Conservation (phyloP, 2,888 invertebrate species). For the Lottia gigantea region DNA sequence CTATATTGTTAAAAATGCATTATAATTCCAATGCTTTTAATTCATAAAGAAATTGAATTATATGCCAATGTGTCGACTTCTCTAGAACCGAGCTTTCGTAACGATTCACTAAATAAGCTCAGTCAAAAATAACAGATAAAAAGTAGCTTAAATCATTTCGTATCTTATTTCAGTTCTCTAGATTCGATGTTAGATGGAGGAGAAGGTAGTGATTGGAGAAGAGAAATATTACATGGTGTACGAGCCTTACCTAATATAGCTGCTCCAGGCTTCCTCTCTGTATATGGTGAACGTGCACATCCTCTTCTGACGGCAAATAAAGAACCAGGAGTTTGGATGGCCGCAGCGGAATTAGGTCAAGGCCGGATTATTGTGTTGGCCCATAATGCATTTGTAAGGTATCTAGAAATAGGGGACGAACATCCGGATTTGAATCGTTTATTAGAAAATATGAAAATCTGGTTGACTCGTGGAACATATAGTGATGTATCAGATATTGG, state of each 20-base stretch:
- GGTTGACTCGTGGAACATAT: slow-evolving; percentile 3
- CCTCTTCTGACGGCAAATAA: background rate
- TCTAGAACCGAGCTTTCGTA: too few species aligned
- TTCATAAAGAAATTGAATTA: too few species aligned
- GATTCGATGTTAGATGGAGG: background rate
- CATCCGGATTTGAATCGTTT: background rate
- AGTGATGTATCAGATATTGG: background rate
- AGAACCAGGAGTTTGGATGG: background rate
- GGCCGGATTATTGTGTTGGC: background rate
- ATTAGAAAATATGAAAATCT: background rate
- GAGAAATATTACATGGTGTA: background rate
- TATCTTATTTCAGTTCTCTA: too few species aligned
- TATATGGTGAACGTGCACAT: slow-evolving; percentile 3
- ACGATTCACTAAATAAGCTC: too few species aligned
- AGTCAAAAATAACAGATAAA: too few species aligned
- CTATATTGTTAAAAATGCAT: too few species aligned
- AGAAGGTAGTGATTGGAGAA: background rate
- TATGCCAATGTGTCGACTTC: too few species aligned
- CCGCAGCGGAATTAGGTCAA: background rate
- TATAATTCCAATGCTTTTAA: too few species aligned
- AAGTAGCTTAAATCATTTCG: too few species aligned
- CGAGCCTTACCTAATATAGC: background rate
- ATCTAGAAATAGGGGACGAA: background rate
- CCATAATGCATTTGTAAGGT: background rate
- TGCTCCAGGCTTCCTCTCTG: background rate